These are phyloP conservation scores for Pterostichus niger DNA, from an alignment of 2,888 invertebrate genomes.

Conservation along the genomic window DNA sequence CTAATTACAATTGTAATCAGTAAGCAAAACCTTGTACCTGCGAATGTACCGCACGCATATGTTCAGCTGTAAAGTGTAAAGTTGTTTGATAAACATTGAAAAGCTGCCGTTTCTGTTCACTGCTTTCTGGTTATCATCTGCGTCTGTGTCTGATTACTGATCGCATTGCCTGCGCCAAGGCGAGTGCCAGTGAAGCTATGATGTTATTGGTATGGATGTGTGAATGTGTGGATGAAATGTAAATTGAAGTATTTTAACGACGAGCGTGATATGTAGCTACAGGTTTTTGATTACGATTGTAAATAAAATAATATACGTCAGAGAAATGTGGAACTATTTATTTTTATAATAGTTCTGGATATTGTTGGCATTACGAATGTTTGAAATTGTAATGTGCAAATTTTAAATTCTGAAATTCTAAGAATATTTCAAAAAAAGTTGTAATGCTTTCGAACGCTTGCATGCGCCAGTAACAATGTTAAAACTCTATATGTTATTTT, in stretches of 20 bases:
- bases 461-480: too few species aligned
- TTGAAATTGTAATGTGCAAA: conserved; percentile 29
- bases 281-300: conserved; percentile 43
- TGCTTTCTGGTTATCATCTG: conserved; percentile 62
- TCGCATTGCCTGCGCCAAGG: background rate
- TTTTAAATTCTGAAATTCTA: conserved; percentile 4
- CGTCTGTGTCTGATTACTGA: conserved; percentile 13
- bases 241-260: conserved; percentile 54
- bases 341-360: conserved; percentile 57
- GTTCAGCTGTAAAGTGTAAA: conserved; percentile 48
- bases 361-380: conserved; percentile 49
- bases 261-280: conserved; percentile 48
- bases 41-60: conserved; percentile 15
- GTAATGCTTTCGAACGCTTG: too few species aligned
- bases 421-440: background rate
- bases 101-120: conserved; percentile 43
- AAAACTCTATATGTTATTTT: too few species aligned
- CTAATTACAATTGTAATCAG: too few species aligned
- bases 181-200: too few species aligned
- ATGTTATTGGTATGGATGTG: background rate
- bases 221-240: conserved; percentile 35
- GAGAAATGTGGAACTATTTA: conserved; percentile 54
- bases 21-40: background rate
- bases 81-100: conserved; percentile 64
- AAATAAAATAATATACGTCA: conserved; percentile 63